Conservation (phyloP, 2,888 invertebrate species). For the Pseudococcus jackbeardsleyi region DNA sequence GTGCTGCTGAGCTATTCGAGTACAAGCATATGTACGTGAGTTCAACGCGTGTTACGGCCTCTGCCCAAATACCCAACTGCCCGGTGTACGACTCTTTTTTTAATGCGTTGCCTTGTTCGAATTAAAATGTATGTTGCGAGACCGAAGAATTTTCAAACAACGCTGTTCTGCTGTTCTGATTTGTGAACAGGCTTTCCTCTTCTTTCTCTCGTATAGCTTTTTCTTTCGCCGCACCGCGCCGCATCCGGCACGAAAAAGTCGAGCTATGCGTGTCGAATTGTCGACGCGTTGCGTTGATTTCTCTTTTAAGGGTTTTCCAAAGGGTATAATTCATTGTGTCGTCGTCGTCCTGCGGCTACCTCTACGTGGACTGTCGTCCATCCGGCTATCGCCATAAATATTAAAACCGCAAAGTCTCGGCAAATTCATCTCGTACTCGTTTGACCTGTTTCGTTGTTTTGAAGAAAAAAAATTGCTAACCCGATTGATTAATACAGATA, state of each 20-base stretch:
- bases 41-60: not conserved
- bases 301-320: constrained; percentile 19
- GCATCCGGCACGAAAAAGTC: not conserved
- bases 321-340: constrained; percentile 6
- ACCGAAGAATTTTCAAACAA: constrained; percentile 25
- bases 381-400: not conserved
- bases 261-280: constrained; percentile 9
- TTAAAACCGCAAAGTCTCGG: not conserved
- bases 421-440: not conserved
- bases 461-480: not conserved
- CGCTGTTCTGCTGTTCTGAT: not conserved
- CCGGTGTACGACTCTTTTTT: no score
- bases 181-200: constrained; percentile 5
- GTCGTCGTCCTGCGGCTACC: not conserved
- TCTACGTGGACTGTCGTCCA: not conserved
- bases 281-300: constrained; percentile 6
- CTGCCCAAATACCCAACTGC: no score
- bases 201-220: not conserved
- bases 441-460: not conserved
- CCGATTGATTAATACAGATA: not conserved
- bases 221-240: not conserved
- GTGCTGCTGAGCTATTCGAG: not conserved
- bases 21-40: constrained; percentile 9
- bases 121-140: constrained; percentile 33
- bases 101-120: constrained; percentile 6